These are phyloP conservation scores for Melanotaenia trifasciata DNA, from an alignment of 2,797 vertebrate species.

Conservation along the genomic window DNA sequence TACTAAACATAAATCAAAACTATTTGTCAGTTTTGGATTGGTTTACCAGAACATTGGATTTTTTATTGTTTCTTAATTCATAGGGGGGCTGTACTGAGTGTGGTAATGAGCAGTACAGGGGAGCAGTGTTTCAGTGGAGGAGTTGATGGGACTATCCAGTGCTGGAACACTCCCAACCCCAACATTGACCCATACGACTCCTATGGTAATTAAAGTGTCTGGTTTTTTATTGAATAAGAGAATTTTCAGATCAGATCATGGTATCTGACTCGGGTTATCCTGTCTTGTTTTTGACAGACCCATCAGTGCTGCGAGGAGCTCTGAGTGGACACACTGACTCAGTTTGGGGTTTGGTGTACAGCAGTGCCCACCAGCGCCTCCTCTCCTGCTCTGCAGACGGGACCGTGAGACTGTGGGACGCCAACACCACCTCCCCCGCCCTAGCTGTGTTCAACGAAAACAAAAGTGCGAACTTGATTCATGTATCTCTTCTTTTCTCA, in stretches of 20 bases:
- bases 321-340: conserved; percentile 94
- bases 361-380: conserved; percentile 91
- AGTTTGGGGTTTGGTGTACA: conserved; percentile 96
- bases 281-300: conserved; percentile 81
- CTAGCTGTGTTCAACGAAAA: conserved; percentile 93
- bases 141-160: conserved; percentile 94
- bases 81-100: conserved; percentile 95
- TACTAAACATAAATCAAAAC: too few species aligned
- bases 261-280: neutral
- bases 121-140: conserved; percentile 99
- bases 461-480: conserved; percentile 83
- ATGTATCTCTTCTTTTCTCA: neutral
- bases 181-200: conserved; percentile 98
- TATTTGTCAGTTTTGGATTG: neutral
- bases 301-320: conserved; percentile 91
- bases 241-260: neutral
- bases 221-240: neutral
- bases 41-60: neutral
- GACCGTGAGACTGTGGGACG: conserved; percentile 94
- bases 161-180: conserved; percentile 96
- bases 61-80: conserved; percentile 4
- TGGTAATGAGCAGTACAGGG: conserved; percentile 95
- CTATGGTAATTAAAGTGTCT: conserved; percentile 82
- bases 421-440: conserved; percentile 89
- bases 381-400: conserved; percentile 97